Percentiles rank a stretch among this genome's conserved stretches.
Evolutionary conservation across 1,140 invertebrate genomes (phyloP).

Genomic region (Venturia canescens): DNA sequence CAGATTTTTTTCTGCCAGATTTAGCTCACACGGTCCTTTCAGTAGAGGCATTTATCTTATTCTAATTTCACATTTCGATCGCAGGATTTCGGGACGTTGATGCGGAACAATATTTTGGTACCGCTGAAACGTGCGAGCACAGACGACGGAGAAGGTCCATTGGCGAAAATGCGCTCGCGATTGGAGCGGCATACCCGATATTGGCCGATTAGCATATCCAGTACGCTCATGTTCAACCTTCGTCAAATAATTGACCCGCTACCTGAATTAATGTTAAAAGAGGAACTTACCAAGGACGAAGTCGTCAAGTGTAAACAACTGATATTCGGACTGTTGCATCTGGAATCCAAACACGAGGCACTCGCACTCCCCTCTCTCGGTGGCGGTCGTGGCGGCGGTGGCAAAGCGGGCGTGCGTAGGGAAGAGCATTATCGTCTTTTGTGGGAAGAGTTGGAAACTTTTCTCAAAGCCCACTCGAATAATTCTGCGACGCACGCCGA

Average conservation of each 20-base stretch:
- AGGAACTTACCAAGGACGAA: conserved; percentile 90
- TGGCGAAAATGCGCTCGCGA: conserved; percentile 82
- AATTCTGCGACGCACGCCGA: conserved; percentile 83
- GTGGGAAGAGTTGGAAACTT: conserved; percentile 92
- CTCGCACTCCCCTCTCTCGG: conserved; percentile 82
- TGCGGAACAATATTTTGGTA: conserved; percentile 89
- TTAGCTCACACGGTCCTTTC: no score
- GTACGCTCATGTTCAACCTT: conserved; percentile 93
- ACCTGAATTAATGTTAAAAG: conserved; percentile 87
- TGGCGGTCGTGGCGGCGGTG: conserved; percentile 77
- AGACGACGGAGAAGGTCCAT: conserved; percentile 72
- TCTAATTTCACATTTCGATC: neutral
- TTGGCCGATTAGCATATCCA: conserved; percentile 95
- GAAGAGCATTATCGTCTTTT: conserved; percentile 94
- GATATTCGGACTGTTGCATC: conserved; percentile 87
- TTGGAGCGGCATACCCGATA: conserved; percentile 90
- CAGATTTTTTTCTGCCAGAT: no score
- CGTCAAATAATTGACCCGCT: conserved; percentile 90
- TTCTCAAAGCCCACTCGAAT: conserved; percentile 85
- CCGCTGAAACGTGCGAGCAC: conserved; percentile 79
- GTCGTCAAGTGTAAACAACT: conserved; percentile 92
- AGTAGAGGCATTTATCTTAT: no score
- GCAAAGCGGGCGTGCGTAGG: conserved; percentile 80
- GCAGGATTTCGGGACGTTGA: conserved; percentile 92
- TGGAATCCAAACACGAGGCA: conserved; percentile 91